Conservation (phyloP, 2,888 invertebrate species). For the Plagiodera versicolora region DNA sequence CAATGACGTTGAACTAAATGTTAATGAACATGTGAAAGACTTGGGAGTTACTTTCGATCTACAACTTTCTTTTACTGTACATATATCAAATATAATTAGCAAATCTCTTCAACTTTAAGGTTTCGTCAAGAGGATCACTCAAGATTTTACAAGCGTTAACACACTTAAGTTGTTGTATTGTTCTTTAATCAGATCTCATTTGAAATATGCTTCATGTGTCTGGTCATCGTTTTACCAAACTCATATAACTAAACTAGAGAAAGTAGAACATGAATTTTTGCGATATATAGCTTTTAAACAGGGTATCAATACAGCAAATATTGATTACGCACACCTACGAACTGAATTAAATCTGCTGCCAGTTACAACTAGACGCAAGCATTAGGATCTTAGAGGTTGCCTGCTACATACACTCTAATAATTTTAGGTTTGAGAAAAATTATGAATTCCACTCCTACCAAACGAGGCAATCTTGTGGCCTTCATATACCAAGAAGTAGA, state of each 20-base stretch:
- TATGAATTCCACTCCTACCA: too few relatives aligned
- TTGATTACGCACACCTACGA: background rate
- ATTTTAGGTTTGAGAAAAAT: too few relatives aligned
- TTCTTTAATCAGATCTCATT: background rate
- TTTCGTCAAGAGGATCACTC: background rate
- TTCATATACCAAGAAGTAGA: too few relatives aligned
- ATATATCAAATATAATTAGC: background rate
- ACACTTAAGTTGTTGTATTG: background rate
- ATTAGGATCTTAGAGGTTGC: too few relatives aligned
- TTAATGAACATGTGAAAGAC: too few relatives aligned
- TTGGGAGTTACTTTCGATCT: too few relatives aligned
- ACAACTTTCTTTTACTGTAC: background rate
- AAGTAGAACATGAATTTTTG: background rate
- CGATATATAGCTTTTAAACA: too few relatives aligned
- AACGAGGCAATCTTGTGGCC: too few relatives aligned
- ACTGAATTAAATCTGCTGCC: background rate
- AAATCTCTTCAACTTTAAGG: constrained; percentile 3
- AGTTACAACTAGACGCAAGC: background rate
- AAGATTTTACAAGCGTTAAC: too few relatives aligned
- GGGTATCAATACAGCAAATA: too few relatives aligned
- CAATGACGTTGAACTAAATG: constrained; percentile 1
- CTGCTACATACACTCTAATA: too few relatives aligned
- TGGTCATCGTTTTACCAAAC: background rate
- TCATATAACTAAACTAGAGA: background rate
- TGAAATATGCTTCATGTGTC: background rate